Percentiles rank a stretch among this genome's conserved stretches.
Evolutionary conservation across 2,113 vertebrate species (phyloP).

Genomic region (Camelus bactrianus): DNA sequence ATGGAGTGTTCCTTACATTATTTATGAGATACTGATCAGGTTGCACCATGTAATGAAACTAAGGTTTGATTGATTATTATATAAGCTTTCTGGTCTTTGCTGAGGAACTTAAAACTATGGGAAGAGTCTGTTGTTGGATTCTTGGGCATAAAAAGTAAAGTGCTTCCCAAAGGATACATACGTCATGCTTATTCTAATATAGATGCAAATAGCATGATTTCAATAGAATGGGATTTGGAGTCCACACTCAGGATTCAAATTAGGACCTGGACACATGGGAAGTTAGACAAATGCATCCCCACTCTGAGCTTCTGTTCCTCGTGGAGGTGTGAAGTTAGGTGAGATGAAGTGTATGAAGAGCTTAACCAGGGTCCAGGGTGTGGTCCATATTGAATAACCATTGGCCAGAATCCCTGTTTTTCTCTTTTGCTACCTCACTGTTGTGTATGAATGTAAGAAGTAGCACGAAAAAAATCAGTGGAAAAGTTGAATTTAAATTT

Average conservation of each 20-base stretch:
- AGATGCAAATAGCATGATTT: not conserved
- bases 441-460: not conserved
- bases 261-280: too few species aligned
- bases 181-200: not conserved
- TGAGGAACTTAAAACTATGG: not conserved
- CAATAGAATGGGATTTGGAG: not conserved
- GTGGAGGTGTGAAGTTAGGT: not conserved
- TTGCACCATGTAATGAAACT: not conserved
- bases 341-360: too few species aligned
- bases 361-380: not conserved
- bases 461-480: not conserved
- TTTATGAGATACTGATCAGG: conserved; percentile 50
- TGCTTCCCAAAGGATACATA: not conserved
- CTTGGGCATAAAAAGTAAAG: not conserved
- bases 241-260: not conserved
- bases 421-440: not conserved
- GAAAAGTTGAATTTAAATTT: not conserved
- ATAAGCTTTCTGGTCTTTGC: not conserved
- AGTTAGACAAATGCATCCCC: not conserved
- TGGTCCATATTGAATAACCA: not conserved
- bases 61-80: conserved; percentile 5
- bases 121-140: not conserved
- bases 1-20: not conserved
- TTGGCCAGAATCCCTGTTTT: not conserved
- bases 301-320: not conserved